Conservation (phyloP, 2,113 vertebrate species). For the Podarcis muralis region DNA sequence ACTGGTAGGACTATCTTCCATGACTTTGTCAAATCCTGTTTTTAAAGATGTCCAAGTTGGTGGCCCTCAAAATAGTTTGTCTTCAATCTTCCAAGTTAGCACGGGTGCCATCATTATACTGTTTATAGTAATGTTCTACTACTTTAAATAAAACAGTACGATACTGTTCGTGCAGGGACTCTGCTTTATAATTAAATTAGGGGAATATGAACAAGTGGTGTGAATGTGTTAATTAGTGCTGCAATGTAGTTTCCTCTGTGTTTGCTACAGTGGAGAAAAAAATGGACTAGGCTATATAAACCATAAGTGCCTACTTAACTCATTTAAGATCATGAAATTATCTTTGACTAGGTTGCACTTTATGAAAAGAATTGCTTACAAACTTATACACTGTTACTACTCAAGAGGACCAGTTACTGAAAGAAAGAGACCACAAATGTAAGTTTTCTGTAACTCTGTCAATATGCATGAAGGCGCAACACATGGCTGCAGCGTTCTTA, state of each 20-base stretch:
- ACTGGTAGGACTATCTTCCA: too few species aligned
- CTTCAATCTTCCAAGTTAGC: neutral
- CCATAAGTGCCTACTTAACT: neutral
- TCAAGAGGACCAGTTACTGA: neutral
- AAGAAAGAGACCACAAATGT: neutral
- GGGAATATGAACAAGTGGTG: neutral
- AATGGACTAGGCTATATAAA: neutral
- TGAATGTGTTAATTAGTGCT: neutral
- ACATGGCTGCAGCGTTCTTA: constrained; percentile 25
- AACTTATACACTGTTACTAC: neutral
- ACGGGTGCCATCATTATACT: neutral
- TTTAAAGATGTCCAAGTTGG: too few species aligned
- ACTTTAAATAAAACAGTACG: neutral
- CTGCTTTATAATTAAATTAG: neutral
- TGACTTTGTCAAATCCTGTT: too few species aligned
- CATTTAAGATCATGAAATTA: neutral
- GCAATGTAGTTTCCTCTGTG: neutral
- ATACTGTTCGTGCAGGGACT: neutral
- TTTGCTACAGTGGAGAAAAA: neutral
- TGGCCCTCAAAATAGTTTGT: neutral
- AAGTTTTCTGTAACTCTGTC: constrained; percentile 5
- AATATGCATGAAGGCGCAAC: neutral
- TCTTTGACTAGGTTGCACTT: neutral
- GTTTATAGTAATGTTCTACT: neutral
- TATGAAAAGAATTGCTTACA: neutral